These are phyloP conservation scores for Synanthedon andrenaeformis DNA, from an alignment of 2,888 invertebrate genomes.

Conservation along the genomic window DNA sequence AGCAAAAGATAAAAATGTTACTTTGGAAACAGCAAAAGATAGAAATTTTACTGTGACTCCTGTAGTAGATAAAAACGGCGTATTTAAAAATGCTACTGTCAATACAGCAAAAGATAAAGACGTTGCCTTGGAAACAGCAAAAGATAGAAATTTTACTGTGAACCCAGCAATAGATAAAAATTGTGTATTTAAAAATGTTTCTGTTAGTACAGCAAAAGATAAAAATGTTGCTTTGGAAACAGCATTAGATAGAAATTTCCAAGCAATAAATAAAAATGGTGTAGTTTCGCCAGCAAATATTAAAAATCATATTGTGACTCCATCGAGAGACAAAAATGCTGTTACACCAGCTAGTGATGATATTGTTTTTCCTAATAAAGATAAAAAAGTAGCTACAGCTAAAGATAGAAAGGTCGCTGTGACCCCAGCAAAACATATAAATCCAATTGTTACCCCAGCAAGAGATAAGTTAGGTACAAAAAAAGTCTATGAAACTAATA, in stretches of 20 bases:
- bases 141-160: conserved; percentile 4
- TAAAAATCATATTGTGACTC: too few species aligned
- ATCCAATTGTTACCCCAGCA: too few species aligned
- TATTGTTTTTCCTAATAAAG: too few species aligned
- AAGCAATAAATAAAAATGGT: conserved; percentile 2
- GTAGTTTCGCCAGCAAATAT: too few species aligned
- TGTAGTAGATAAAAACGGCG: conserved; percentile 6
- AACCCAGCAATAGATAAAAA: conserved; percentile 17
- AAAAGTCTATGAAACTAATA: too few species aligned
- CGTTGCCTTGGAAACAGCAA: background rate
- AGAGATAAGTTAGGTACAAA: too few species aligned
- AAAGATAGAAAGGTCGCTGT: too few species aligned
- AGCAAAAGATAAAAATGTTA: background rate
- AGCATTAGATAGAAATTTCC: too few species aligned
- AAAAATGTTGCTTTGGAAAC: background rate
- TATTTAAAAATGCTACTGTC: conserved; percentile 23
- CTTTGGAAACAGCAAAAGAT: background rate
- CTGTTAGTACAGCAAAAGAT: background rate
- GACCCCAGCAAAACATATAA: too few species aligned
- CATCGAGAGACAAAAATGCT: too few species aligned
- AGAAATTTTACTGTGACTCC: conserved; percentile 15
- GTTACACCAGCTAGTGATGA: too few species aligned
- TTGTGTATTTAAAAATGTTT: conserved; percentile 14
- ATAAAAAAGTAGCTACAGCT: too few species aligned
- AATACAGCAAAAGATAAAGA: background rate